phyloP scores from a whole-genome alignment of 2,113 vertebrate species.

The Sinocyclocheilus rhinocerous region DNA sequence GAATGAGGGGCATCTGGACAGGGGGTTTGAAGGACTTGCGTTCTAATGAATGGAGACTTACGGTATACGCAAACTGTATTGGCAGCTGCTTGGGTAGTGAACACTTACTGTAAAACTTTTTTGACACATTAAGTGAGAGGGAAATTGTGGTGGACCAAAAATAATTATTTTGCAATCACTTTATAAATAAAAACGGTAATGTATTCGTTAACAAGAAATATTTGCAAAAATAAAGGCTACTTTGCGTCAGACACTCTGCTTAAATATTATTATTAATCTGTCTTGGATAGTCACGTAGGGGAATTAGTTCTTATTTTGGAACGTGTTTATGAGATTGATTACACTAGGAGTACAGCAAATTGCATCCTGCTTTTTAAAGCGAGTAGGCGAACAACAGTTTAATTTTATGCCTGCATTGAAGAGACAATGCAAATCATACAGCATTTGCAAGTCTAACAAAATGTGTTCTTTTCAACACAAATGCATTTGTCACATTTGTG shows the following conservation, averaged over 20 bases:
- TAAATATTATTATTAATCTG: conserved; percentile 4
- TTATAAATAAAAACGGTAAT: no score
- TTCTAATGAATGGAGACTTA: conserved; percentile 33
- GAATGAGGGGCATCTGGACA: conserved; percentile 17
- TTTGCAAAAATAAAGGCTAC: background rate
- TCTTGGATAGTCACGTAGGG: background rate
- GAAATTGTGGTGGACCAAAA: background rate
- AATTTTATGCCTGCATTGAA: background rate
- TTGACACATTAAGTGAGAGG: background rate
- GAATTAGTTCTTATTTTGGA: background rate
- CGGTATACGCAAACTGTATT: background rate
- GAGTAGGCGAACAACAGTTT: background rate
- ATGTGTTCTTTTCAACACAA: background rate
- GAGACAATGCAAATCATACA: background rate
- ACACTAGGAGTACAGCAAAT: conserved; percentile 8
- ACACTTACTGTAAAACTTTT: background rate
- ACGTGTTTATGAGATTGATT: background rate
- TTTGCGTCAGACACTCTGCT: background rate
- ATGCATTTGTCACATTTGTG: background rate
- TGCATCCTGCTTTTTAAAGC: background rate
- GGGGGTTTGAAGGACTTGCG: background rate
- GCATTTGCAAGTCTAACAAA: background rate
- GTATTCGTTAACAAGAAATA: background rate
- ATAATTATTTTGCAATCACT: background rate
- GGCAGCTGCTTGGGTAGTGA: background rate